Base-by-base conservation (phyloP, 2,113 vertebrate genomes). In the Ochotona princeps region DNA sequence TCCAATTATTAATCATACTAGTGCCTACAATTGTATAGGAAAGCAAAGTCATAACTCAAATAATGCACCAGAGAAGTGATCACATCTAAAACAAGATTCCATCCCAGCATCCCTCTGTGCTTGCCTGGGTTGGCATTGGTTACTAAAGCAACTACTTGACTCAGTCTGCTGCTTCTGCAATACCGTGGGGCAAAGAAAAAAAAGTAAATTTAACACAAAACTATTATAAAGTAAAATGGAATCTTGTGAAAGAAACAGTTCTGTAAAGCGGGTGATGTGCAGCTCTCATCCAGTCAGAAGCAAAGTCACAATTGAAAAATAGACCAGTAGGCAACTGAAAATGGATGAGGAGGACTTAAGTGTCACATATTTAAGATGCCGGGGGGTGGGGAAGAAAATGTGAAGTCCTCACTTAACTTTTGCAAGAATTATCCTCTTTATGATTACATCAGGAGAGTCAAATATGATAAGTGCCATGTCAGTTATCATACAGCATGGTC, bases 401-500 rank as follows among this genome's bases (percentile, higher is more conserved):
- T 25, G 18, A 86, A 93, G n/a, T 8, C 26, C 65, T 94, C 30
- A 75, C 47, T 57, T 79, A 35, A 44, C 21, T 73, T 91, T 80
- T 86, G 11, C 8, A 83, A 92, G 78, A 93, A 82, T 57, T 67
- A 80, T 28, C 9, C 44, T 94, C 26, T 90, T 94, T 49, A 21
- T 79, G 11, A 66, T 57, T 17, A 79, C 28, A 30, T 17, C 44
- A 4, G 73, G 6, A 80, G 80, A 90, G 32, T 89, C 87, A 89
- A 92, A 87, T 51, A 32, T 60, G 35, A 87, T 26, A 14, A 82
- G 54, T 44, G 47, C 44, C 66, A 76, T 84, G 92, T 83, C 65
- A 69, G 13, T 35, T 93, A 35, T 65, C 21, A 25, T 21, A 76
- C 10, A 83, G n/a, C 70, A 76, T 49, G 60, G 25, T 49, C n/a